Percentiles rank a stretch among this genome's conserved stretches.
phyloP scores from a whole-genome alignment of 2,113 vertebrate genomes.

The Fregetta grallaria region DNA sequence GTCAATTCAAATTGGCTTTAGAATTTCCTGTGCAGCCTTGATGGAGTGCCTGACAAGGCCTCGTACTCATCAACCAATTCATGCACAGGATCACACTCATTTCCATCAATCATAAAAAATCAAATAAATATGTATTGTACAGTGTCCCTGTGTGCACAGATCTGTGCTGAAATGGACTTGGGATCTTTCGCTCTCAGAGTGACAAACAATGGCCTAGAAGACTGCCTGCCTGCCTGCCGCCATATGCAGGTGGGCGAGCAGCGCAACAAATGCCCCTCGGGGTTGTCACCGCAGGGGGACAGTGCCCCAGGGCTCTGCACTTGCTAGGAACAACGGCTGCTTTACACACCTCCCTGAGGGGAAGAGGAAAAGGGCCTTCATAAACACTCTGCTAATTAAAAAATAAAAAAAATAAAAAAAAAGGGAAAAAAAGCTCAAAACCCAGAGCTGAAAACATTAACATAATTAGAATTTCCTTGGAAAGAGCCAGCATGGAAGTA shows the following conservation, averaged over 20 bases:
- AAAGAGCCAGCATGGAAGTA: background rate
- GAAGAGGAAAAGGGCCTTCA: background rate
- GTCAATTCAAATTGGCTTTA: background rate
- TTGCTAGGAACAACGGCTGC: background rate
- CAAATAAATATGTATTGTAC: background rate
- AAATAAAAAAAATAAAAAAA: background rate
- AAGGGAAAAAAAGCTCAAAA: background rate
- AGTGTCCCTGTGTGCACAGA: background rate
- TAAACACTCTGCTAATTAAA: background rate
- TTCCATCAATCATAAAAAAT: background rate
- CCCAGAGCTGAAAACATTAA: background rate
- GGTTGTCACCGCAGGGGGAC: background rate
- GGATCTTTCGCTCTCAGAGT: background rate
- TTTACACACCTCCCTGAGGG: background rate
- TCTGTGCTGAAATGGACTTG: background rate
- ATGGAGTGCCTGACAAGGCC: background rate
- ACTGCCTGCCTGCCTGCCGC: background rate
- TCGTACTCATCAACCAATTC: background rate
- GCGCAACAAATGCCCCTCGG: background rate
- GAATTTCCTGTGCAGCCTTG: background rate
- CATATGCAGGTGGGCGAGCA: accelerated
- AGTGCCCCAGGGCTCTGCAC: background rate
- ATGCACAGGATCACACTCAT: background rate
- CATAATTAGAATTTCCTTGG: background rate
- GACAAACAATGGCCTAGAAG: background rate